These are phyloP conservation scores for Turritopsis dohrnii DNA, from an alignment of 30 jellyfish, hydroid and myxozoan genomes.

Conservation along the genomic window DNA sequence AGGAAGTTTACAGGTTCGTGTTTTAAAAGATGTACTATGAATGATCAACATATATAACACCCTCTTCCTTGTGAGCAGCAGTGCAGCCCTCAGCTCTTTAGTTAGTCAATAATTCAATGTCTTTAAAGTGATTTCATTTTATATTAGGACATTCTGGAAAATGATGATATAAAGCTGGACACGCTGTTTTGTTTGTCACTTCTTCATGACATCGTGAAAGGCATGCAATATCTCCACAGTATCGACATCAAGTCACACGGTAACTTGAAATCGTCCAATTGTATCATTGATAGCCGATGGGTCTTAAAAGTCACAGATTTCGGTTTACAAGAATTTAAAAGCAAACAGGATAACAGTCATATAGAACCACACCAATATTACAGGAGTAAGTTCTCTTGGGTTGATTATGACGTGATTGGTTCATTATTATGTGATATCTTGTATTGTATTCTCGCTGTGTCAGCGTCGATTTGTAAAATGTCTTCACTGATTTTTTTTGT, in stretches of 20 bases:
- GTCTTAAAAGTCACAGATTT: conserved; percentile 77
- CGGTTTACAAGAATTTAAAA: conserved; percentile 66
- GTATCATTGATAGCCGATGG: conserved; percentile 93
- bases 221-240: conserved; percentile 69
- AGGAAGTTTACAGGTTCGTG: conserved; percentile 88
- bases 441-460: too few species aligned
- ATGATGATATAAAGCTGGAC: conserved; percentile 76
- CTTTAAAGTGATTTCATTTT: neutral
- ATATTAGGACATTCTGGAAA: conserved; percentile 81
- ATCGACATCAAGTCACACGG: conserved; percentile 85
- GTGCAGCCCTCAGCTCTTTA: too few species aligned
- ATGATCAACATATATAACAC: too few species aligned
- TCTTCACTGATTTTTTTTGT: too few species aligned
- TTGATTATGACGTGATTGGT: neutral
- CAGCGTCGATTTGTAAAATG: too few species aligned
- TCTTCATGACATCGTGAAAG: conserved; percentile 74
- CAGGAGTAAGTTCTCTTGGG: conserved; percentile 37
- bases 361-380: conserved; percentile 44
- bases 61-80: too few species aligned
- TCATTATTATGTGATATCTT: neutral
- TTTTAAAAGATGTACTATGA: neutral
- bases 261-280: conserved; percentile 76
- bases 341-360: conserved; percentile 56
- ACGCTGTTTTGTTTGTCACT: conserved; percentile 68
- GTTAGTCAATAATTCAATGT: neutral